Evolutionary conservation across 2,797 vertebrate genomes (phyloP).

Genomic region (Loris lydekkerianus): DNA sequence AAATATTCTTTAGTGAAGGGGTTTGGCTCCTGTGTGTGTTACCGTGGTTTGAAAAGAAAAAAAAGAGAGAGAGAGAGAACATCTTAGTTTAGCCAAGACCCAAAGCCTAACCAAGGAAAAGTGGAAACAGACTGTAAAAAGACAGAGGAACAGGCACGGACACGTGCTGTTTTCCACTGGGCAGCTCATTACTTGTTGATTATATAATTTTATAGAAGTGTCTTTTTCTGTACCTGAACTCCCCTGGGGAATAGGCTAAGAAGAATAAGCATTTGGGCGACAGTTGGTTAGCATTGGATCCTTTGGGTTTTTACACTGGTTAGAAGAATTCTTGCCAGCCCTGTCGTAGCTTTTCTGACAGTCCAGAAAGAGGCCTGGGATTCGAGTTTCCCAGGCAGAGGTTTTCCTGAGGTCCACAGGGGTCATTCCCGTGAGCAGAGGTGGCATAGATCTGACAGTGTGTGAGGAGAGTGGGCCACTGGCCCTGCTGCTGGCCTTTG

Average conservation of each 20-base stretch:
- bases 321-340: neutral
- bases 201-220: neutral
- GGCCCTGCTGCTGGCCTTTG: neutral
- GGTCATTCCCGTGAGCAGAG: rapidly evolving
- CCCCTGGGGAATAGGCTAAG: neutral
- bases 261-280: neutral
- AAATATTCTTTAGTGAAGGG: slow-evolving; percentile 73
- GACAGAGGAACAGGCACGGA: neutral
- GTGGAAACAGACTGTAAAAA: slow-evolving; percentile 43
- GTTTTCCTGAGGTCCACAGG: neutral
- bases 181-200: neutral
- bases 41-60: slow-evolving; percentile 81
- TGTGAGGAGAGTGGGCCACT: neutral
- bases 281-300: neutral
- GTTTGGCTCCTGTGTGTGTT: slow-evolving; percentile 82
- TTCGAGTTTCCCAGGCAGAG: neutral
- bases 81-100: slow-evolving; percentile 64
- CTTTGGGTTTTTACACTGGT: neutral
- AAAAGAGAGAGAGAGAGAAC: neutral
- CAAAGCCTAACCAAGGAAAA: slow-evolving; percentile 23
- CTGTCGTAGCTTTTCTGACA: neutral
- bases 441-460: rapidly evolving
- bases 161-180: neutral
- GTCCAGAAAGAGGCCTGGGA: neutral
- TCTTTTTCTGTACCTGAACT: neutral